Conservation (phyloP, 2,113 vertebrate species). For the Gyps fulvus region DNA sequence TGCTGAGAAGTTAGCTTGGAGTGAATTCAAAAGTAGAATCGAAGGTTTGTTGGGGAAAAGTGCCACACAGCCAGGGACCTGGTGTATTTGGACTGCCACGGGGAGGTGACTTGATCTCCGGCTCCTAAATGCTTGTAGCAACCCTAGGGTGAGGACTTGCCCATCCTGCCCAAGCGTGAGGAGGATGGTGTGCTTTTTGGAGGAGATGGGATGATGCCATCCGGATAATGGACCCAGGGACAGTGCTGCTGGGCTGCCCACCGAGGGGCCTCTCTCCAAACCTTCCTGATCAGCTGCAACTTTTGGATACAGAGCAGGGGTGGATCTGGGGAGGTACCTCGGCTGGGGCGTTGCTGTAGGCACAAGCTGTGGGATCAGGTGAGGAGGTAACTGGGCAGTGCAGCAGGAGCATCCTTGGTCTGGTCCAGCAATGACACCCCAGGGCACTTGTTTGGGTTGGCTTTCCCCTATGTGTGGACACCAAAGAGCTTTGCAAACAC, state of each 20-base stretch:
- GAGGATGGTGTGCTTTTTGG: neutral
- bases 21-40: fast-evolving
- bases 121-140: neutral
- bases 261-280: neutral
- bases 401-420: neutral
- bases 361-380: neutral
- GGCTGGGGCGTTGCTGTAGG: fast-evolving
- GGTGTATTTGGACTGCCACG: fast-evolving
- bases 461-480: neutral
- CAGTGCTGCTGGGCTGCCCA: neutral
- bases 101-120: neutral
- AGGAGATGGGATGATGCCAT: neutral
- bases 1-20: neutral
- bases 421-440: neutral
- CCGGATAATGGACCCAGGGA: neutral
- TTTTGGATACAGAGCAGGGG: neutral
- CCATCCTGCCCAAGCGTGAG: neutral
- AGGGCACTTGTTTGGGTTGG: neutral
- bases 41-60: neutral
- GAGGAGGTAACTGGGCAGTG: neutral
- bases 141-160: neutral
- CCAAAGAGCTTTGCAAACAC: neutral
- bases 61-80: too few relatives aligned
- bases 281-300: neutral
- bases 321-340: neutral